Evolutionary conservation across 2,113 vertebrate species (phyloP).

Genomic region (Campylorhamphus procurvoides): DNA sequence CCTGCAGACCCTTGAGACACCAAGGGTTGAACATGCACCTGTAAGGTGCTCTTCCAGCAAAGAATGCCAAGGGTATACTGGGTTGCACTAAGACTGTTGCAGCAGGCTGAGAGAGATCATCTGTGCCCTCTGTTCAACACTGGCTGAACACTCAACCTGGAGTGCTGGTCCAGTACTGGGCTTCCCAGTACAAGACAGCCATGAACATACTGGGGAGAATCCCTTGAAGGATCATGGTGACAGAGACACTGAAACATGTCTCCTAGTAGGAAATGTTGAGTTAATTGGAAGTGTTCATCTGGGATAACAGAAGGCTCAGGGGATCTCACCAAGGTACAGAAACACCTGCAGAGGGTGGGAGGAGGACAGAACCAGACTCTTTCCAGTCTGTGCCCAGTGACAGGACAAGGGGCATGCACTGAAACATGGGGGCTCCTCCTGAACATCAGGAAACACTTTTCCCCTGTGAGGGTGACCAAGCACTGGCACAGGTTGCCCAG

Average conservation of each 20-base stretch:
- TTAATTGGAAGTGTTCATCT: neutral
- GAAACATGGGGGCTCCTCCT: neutral
- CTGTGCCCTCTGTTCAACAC: neutral
- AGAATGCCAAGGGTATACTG: neutral
- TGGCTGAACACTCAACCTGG: neutral
- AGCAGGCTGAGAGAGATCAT: neutral
- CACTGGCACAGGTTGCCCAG: neutral
- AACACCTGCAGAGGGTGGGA: neutral
- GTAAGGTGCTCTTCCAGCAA: neutral
- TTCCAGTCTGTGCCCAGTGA: neutral
- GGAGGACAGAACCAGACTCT: accelerated
- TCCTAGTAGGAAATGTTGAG: neutral
- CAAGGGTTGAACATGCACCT: neutral
- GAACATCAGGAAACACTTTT: neutral
- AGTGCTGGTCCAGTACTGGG: neutral
- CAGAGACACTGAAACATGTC: neutral
- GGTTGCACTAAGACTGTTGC: neutral
- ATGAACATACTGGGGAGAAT: neutral
- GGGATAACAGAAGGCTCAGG: neutral
- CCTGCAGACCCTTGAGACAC: neutral
- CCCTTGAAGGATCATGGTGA: neutral
- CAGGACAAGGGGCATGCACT: neutral
- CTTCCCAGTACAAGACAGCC: neutral
- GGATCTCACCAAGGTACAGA: neutral
- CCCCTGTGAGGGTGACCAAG: neutral